Percentiles rank a stretch among this genome's conserved stretches.
phyloP scores from a whole-genome alignment of 35 echinoderm and acorn worm species.

The Chiridota heheva region DNA sequence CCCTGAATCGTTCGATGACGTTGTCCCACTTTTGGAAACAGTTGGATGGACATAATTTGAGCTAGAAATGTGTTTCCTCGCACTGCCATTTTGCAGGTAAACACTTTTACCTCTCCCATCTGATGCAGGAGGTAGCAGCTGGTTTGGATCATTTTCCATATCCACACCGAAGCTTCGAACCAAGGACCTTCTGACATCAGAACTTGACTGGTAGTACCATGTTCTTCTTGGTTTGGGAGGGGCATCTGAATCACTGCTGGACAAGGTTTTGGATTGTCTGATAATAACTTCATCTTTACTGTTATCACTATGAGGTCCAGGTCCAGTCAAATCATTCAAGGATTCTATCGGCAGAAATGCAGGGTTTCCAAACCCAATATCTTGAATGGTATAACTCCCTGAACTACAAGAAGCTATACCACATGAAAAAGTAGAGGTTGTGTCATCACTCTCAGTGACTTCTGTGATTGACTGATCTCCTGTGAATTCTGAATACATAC shows the following conservation, averaged over 20 bases:
- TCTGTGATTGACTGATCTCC: too few species aligned
- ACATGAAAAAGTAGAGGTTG: too few species aligned
- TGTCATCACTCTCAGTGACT: too few species aligned
- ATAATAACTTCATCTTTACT: neutral
- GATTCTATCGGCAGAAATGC: too few species aligned
- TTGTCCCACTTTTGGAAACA: constrained; percentile 52
- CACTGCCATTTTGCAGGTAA: too few species aligned
- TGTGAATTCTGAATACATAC: too few species aligned
- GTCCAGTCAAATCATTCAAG: too few species aligned
- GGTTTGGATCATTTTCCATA: constrained; percentile 26
- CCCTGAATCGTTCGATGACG: constrained; percentile 74
- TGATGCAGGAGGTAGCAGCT: too few species aligned
- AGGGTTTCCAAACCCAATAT: too few species aligned
- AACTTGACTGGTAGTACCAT: constrained; percentile 85
- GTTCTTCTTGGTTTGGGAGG: constrained; percentile 78
- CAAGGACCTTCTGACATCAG: constrained; percentile 68
- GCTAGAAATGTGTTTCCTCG: constrained; percentile 2
- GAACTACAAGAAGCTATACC: too few species aligned
- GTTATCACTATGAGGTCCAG: constrained; percentile 10
- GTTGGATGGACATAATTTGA: neutral
- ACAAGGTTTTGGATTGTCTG: constrained; percentile 23
- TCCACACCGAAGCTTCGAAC: constrained; percentile 62
- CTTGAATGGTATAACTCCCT: too few species aligned
- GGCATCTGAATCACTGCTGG: constrained; percentile 1
- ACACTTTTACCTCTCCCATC: too few species aligned